phyloP scores from a whole-genome alignment of 2,888 invertebrate genomes.

The Eupithecia tripunctaria region DNA sequence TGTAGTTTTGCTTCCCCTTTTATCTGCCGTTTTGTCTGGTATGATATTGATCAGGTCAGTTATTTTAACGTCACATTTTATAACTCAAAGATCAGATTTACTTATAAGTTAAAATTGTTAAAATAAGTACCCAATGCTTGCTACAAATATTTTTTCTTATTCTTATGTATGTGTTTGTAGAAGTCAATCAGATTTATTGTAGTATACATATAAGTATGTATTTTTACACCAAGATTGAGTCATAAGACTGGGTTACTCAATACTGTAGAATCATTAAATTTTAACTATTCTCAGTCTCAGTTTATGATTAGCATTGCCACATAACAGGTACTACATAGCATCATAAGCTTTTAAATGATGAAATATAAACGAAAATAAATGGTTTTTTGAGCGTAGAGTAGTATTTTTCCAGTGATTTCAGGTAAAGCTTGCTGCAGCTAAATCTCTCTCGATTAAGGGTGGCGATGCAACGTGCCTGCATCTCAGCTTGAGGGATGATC shows the following conservation, averaged over 20 bases:
- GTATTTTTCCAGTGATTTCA: neutral
- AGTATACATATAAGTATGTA: too few species aligned
- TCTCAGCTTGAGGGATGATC: slow-evolving; percentile 44
- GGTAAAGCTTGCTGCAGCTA: neutral
- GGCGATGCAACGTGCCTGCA: slow-evolving; percentile 37
- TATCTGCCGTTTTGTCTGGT: slow-evolving; percentile 31
- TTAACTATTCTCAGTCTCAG: neutral
- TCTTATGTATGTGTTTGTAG: too few species aligned
- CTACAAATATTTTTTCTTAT: too few species aligned
- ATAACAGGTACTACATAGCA: neutral
- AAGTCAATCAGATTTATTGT: too few species aligned
- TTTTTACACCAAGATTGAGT: too few species aligned
- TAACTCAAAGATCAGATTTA: too few species aligned
- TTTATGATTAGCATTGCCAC: neutral
- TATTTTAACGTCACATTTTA: neutral
- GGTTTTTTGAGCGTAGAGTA: too few species aligned
- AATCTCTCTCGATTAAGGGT: slow-evolving; percentile 1
- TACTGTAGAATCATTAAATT: neutral
- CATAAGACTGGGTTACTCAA: neutral
- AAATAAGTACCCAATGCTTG: too few species aligned
- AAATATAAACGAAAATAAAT: too few species aligned
- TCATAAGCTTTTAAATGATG: neutral
- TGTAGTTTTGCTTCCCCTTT: slow-evolving; percentile 30
- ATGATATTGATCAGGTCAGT: neutral
- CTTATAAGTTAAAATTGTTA: too few species aligned